phyloP scores from a whole-genome alignment of 2,888 invertebrate species.

The Sepioteuthis lessoniana region DNA sequence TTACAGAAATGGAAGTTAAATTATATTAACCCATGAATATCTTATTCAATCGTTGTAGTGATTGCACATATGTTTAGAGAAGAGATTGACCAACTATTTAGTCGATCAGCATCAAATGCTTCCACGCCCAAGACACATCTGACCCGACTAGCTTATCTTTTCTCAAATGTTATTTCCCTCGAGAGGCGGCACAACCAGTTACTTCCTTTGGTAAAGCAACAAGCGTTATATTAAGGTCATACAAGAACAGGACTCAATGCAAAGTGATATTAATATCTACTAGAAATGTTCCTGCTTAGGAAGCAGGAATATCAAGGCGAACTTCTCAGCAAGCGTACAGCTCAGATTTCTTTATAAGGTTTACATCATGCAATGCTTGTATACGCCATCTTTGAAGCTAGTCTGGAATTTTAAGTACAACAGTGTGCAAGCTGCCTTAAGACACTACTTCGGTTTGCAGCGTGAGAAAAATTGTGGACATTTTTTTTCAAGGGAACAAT shows the following conservation, averaged over 20 bases:
- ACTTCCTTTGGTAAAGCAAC: not conserved
- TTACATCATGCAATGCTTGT: not conserved
- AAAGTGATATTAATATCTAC: not conserved
- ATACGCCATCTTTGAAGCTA: not conserved
- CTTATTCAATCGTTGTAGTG: not conserved
- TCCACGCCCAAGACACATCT: not conserved
- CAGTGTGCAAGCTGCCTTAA: not conserved
- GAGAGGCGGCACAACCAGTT: not conserved
- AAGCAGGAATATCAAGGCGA: not conserved
- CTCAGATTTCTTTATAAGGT: not conserved
- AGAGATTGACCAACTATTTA: not conserved
- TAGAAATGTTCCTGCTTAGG: constrained; percentile 15
- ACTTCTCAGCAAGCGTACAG: not conserved
- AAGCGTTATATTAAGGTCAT: not conserved
- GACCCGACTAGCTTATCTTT: not conserved
- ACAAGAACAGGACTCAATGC: not conserved
- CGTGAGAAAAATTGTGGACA: not conserved
- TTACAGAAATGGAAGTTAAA: not conserved
- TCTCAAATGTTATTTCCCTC: not conserved
- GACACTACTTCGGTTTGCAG: not conserved
- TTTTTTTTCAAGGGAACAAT: not conserved
- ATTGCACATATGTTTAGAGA: not conserved
- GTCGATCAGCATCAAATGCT: not conserved
- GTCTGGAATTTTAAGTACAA: constrained; percentile 33
- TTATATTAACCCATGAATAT: not conserved